Evolutionary conservation across 2,888 invertebrate species (phyloP), one percentile per base, ranked within the genome.

Genomic region (Patella depressa): DNA sequence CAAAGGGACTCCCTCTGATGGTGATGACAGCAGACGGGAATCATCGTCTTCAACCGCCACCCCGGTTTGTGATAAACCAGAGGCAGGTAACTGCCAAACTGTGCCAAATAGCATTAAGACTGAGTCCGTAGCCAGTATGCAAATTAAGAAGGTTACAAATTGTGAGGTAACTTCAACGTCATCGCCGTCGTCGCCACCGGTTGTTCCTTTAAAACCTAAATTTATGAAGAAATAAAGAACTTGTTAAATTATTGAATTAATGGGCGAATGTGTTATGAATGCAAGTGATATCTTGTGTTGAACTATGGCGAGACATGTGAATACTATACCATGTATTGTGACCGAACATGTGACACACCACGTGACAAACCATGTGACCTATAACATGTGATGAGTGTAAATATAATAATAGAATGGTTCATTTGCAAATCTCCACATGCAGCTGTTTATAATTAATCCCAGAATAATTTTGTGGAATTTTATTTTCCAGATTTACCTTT

Each of bases 91-190:
- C 24, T 65, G 65, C 65, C 65, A 24, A 65, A 65, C 65, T 65
- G 65, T 65, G 65, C 65, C 65, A 65, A 65, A 65, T 65, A 65
- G 65, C 65, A 65, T 65, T 24, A 65, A 65, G 65, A 65, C 65
- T 65, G 65, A 65, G 24, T 65, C 65, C 24, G 65, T 65, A 65
- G 24, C 65, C 65, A 65, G 65, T 65, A 65, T 65, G 65, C 65
- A 65, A 65, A 65, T 65, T 65, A 65, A 24, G 65, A 65, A 65
- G 65, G 65, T 65, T 65, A 65, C 65, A 24, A 65, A 65, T 65
- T 24, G 24, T 24, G 19, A 65, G 24, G 19, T 24, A 65, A 65
- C 19, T 24, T 12, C 65, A 65, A 65, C 19, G 12, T 24, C 65
- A 9, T 59, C 65, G 65, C 19, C 65, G n/a, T 65, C 65, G 65